Percentiles rank a stretch among this genome's conserved stretches.
Evolutionary conservation across 2,113 vertebrate species (phyloP).

Genomic region (Erythrocebus patas): DNA sequence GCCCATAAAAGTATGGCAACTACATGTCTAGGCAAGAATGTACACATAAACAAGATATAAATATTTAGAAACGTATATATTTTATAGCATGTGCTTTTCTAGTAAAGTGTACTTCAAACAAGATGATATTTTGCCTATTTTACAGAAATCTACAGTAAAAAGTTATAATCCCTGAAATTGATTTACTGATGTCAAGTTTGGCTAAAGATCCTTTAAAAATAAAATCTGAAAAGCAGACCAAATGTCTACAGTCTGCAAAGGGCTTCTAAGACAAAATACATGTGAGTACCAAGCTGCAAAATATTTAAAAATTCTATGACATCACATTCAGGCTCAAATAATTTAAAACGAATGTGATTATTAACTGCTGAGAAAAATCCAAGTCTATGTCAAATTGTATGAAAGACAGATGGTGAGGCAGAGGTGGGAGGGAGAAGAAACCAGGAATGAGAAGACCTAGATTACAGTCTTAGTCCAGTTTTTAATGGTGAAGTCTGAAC

Average conservation of each 20-base stretch:
- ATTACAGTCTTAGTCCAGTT: neutral
- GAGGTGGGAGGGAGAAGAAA: fast-evolving
- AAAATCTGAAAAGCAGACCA: constrained; percentile 43
- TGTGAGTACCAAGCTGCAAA: neutral
- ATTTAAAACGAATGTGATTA: neutral
- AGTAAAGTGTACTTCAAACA: constrained; percentile 48
- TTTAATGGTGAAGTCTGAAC: neutral
- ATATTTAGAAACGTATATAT: neutral
- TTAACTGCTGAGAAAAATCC: neutral
- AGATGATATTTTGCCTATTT: constrained; percentile 51
- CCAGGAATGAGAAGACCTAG: neutral
- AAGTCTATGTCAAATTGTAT: neutral
- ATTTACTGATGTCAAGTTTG: constrained; percentile 39
- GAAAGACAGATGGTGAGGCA: neutral
- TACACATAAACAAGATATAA: neutral
- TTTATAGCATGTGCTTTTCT: constrained; percentile 45
- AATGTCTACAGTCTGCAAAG: neutral
- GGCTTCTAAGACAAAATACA: neutral
- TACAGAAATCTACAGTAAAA: constrained; percentile 57
- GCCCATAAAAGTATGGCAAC: neutral
- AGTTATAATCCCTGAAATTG: neutral
- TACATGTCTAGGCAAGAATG: constrained; percentile 35
- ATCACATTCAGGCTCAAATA: neutral
- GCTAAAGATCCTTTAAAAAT: constrained; percentile 34
- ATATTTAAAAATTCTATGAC: neutral